Evolutionary conservation across 1,140 invertebrate species (phyloP), one percentile per base, ranked within the genome.

Genomic region (Rhopalosiphum padi): DNA sequence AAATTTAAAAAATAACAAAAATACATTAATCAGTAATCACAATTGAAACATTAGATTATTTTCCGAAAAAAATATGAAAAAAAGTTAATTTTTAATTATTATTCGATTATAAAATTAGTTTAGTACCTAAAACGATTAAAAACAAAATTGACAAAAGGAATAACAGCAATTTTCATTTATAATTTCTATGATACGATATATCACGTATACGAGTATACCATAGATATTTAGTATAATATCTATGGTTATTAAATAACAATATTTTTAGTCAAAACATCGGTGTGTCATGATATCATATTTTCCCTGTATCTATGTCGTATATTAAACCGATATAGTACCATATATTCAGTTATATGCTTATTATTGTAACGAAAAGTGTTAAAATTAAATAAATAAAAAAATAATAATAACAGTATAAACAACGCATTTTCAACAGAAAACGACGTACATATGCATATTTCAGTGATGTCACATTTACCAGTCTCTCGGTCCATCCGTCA

Each of bases 391-490:
- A 43, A 68, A 68, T n/a, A 68, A 18, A 15, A 51, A 51, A 51
- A 89, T 37, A 60, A 90, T 5, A 35, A 48, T 48, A 77, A 68
- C 37, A 5, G 41, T 91, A 60, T 30, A 46, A 68, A 77, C 90
- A 77, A n/a, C 25, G 5, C 21, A 35, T 88, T 88, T 35, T n/a
- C n/a, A 9, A 88, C 88, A 86, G 35, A 23, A 43, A 43, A 86
- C 11, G 41, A 46, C 41, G 83, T 37, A 41, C 37, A 25, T 30
- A 21, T 77, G 60, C 90, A 91, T 41, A 60, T 91, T 68, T 77
- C 90, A 48, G 35, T 92, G 68, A 92, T 92, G 91, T 83, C 91
- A 92, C 91, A 92, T 83, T 82, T 37, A 15, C 37, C 53, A 18
- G 37, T 60, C 37, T 91, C 53, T 30, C 18, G 90, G 90, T 83